Evolutionary conservation across 2,113 vertebrate genomes (phyloP), one percentile per base, ranked within the genome.

Genomic region (Lampris megalopsis): DNA sequence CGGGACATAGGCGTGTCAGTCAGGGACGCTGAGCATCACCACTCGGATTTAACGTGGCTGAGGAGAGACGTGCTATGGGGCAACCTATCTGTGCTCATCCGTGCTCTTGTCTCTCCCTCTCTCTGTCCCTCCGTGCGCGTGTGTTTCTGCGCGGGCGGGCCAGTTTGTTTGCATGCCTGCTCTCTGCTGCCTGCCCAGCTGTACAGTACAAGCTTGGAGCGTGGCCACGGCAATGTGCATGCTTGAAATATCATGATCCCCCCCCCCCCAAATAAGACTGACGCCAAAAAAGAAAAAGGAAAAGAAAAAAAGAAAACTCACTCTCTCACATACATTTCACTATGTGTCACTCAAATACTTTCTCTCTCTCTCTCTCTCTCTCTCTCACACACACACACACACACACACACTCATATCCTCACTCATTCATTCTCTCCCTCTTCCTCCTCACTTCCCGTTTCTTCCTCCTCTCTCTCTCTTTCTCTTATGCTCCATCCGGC

Each of bases 1-100:
- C 73, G 79, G 80, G 81, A 83, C 71, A 88, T 68, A 77, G 85
- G 82, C 75, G 68, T 86, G 89, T 83, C 87, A 80, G 78, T 38
- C 60, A 45, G 81, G 73, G 59, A 72, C 37, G 75, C 60, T 61
- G 52, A 1, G 77, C 60, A 67, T 77, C 79, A 72, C 63, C 40
- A 47, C 50, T 24, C 53, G 43, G 43, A 45, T 45, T 4, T 7
- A 45, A 7, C n/a, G 52, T 61, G 47, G 43, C 53, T 53, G 65
- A 37, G 50, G n/a, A 45, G 24, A 24, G 24, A 24, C 24, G 24
- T 24, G 24, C 24, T 24, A 24, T 24, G 24, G 24, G 24, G 43
- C 43, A 64, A 75, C 59, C 84, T 80, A 72, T 79, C 82, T 82
- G 72, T 77, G 73, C 74, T 62, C 11, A 53, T 36, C 69, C 68